Evolutionary conservation across 2,797 vertebrate genomes (phyloP), one percentile per base, ranked within the genome.

Genomic region (Eulemur coronatus): DNA sequence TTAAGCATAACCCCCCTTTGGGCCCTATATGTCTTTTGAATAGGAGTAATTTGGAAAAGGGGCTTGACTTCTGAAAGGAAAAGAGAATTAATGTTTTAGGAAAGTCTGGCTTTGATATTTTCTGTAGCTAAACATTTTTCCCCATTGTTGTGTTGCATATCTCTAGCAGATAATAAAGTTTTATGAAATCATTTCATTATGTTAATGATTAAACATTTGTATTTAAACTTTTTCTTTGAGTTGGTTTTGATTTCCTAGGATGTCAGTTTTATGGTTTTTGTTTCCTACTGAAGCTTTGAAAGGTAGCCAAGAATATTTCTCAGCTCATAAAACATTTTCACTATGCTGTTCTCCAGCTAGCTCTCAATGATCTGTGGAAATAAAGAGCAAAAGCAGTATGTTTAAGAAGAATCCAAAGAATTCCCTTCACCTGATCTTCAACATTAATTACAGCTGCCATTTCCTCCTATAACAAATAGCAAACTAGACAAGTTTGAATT

Each of bases 161-260:
- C 69, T 96, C 43, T 94, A 91, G 86, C 75, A 97, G 84, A 96
- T 94, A 82, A 65, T 92, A 85, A 94, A 94, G 46, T 91, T 96
- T 94, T 95, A 82, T 84, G 65, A 92, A 79, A 90, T 82, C 38
- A 84, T 95, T 94, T 97, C 35, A 94, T 95, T 94, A 73, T 91
- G 63, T 94, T 97, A 85, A 46, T 91, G 85, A 95, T 85, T 94
- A 87, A 69, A 78, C 84, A 84, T 94, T 97, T 91, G 78, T 92
- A 86, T 88, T 94, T 91, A 95, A 95, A 55, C 61, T 67, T 97
- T 81, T 73, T 80, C 96, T 96, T 96, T 73, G 89, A 98, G 72
- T 87, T 97, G 84, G 20, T 89, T 96, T 94, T 94, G 63, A 94
- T 94, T 96, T 97, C 79, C 91, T 96, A 72, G 30, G 50, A 91